Percentiles rank a stretch among this genome's conserved stretches.
phyloP scores from a whole-genome alignment of 2,888 invertebrate species.

The Meghimatium bilineatum region DNA sequence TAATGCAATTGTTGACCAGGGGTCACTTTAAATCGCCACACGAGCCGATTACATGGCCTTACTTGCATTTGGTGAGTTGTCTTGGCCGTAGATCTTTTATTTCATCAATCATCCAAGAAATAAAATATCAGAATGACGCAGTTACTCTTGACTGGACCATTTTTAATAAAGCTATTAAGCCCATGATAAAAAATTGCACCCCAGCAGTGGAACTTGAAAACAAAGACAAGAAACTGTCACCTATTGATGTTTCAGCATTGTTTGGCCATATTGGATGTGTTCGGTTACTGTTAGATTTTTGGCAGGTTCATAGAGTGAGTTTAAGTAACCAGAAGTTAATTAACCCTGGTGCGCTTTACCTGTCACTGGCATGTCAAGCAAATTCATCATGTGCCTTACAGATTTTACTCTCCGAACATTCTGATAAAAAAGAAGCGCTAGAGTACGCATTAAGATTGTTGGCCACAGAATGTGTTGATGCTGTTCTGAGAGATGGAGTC shows the following conservation, averaged over 20 bases:
- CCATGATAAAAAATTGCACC: slow-evolving; percentile 20
- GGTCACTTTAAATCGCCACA: slow-evolving; percentile 66
- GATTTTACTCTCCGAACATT: slow-evolving; percentile 60
- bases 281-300: slow-evolving; percentile 61
- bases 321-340: slow-evolving; percentile 26
- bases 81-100: slow-evolving; percentile 63
- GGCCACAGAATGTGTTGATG: slow-evolving; percentile 66
- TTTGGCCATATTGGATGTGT: slow-evolving; percentile 64
- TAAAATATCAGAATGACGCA: slow-evolving; percentile 59
- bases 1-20: slow-evolving; percentile 62
- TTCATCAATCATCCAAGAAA: slow-evolving; percentile 64
- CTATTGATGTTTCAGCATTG: slow-evolving; percentile 68
- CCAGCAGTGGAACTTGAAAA: slow-evolving; percentile 11
- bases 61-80: slow-evolving; percentile 69
- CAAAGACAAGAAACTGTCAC: slow-evolving; percentile 48
- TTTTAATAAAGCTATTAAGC: slow-evolving; percentile 25
- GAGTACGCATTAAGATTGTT: slow-evolving; percentile 65
- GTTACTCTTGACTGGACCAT: slow-evolving; percentile 44
- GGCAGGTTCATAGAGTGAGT: slow-evolving; percentile 53
- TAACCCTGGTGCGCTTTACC: slow-evolving; percentile 42
- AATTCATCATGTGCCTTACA: slow-evolving; percentile 66
- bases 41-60: slow-evolving; percentile 59
- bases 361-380: slow-evolving; percentile 65
- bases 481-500: slow-evolving; percentile 57
- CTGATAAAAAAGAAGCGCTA: slow-evolving; percentile 62